Evolutionary conservation across 2,797 vertebrate genomes (phyloP).

Genomic region (Graptemys geographica): DNA sequence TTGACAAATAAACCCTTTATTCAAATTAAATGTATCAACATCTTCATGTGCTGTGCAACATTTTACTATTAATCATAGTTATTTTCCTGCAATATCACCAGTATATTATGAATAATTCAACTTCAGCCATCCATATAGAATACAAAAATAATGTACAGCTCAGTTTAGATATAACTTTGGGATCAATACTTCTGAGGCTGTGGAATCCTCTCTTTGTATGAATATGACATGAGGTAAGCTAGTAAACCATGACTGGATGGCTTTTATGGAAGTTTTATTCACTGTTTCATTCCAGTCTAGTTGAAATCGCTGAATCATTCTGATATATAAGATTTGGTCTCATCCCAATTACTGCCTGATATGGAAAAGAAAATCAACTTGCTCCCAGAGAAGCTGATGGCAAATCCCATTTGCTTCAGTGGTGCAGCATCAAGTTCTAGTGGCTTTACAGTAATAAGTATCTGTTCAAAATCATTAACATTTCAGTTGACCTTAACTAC

Average conservation of each 20-base stretch:
- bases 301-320: conserved; percentile 8
- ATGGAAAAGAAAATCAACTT: background rate
- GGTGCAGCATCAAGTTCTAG: background rate
- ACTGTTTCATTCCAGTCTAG: conserved; percentile 13
- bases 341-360: background rate
- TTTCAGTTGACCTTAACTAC: background rate
- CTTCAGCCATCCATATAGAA: background rate
- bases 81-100: background rate
- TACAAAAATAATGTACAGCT: conserved; percentile 40
- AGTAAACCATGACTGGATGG: background rate
- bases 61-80: background rate
- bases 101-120: conserved; percentile 19
- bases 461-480: background rate
- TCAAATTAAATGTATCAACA: conserved; percentile 1
- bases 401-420: background rate
- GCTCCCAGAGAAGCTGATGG: background rate
- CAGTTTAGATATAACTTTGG: background rate
- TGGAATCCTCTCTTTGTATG: background rate
- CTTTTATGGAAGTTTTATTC: conserved; percentile 8
- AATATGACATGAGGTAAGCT: conserved; percentile 8
- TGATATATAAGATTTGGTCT: background rate
- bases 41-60: background rate
- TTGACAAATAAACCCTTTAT: background rate
- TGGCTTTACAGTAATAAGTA: background rate
- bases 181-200: background rate